phyloP scores from a whole-genome alignment of 2,797 vertebrate genomes.

The Syngnathus acus region DNA sequence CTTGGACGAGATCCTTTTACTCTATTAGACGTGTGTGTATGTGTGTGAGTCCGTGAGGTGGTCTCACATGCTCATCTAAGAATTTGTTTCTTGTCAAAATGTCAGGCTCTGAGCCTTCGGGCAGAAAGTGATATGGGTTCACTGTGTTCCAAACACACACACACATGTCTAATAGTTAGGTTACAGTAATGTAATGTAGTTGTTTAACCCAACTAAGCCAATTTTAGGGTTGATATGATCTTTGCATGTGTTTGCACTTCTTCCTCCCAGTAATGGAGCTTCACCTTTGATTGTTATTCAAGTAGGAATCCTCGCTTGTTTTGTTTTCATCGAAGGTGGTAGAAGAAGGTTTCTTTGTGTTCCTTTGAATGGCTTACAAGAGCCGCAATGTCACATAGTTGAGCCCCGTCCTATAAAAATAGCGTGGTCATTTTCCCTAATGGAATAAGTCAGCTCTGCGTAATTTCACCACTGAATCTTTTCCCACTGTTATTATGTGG shows the following conservation, averaged over 20 bases:
- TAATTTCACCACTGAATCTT: constrained; percentile 32
- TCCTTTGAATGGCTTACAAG: constrained; percentile 45
- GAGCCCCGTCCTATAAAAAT: constrained; percentile 56
- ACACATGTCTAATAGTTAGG: not conserved
- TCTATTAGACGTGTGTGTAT: constrained; percentile 5
- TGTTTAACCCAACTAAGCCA: constrained; percentile 9
- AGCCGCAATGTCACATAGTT: constrained; percentile 53
- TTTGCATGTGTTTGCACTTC: constrained; percentile 5
- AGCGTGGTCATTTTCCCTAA: constrained; percentile 40
- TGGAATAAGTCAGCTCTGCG: constrained; percentile 38
- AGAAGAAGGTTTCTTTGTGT: constrained; percentile 25
- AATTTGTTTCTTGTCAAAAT: constrained; percentile 13
- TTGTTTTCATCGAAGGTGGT: constrained; percentile 28
- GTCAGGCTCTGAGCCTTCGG: constrained; percentile 43
- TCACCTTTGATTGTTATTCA: constrained; percentile 28
- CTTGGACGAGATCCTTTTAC: not conserved
- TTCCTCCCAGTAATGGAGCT: constrained; percentile 16
- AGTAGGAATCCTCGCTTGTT: constrained; percentile 43
- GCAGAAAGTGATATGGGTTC: constrained; percentile 50
- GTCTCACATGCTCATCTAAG: constrained; percentile 51
- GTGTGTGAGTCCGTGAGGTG: constrained; percentile 39
- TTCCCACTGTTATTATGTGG: constrained; percentile 6
- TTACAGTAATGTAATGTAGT: not conserved
- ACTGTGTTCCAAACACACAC: constrained; percentile 33
- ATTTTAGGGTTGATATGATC: not conserved